Percentiles rank a stretch among this genome's conserved stretches.
phyloP scores from a whole-genome alignment of 1,140 invertebrate genomes.

The Lordiphosa collinella region DNA sequence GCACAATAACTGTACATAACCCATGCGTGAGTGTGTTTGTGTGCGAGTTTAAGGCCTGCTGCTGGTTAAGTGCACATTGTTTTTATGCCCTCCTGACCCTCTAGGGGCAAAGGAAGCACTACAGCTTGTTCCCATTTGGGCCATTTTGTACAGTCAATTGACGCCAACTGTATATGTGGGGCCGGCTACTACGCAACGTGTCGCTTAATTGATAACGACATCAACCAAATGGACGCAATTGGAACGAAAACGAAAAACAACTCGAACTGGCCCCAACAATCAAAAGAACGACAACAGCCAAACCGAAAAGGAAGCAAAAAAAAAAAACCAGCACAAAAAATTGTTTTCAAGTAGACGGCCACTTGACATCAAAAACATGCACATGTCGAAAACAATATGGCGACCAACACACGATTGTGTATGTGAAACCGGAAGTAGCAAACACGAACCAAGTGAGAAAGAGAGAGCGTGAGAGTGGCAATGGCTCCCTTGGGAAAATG shows the following conservation, averaged over 20 bases:
- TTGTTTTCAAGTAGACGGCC: conserved; percentile 66
- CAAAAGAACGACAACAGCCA: conserved; percentile 19
- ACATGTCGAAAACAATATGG: conserved; percentile 72
- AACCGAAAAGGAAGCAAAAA: conserved; percentile 19
- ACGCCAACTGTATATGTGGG: conserved; percentile 46
- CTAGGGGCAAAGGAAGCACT: conserved; percentile 7
- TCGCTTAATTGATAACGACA: conserved; percentile 73
- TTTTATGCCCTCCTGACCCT: conserved; percentile 33
- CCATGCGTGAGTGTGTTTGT: background rate
- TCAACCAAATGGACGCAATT: conserved; percentile 67
- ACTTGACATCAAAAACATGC: conserved; percentile 72
- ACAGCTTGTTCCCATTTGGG: conserved; percentile 32
- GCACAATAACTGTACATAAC: conserved; percentile 39
- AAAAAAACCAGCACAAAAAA: conserved; percentile 28
- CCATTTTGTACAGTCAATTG: conserved; percentile 59
- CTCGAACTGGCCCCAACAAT: conserved; percentile 6
- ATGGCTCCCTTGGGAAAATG: conserved; percentile 38
- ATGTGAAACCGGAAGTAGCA: conserved; percentile 48
- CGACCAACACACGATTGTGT: conserved; percentile 26
- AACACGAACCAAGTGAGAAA: conserved; percentile 28
- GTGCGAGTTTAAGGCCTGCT: conserved; percentile 17
- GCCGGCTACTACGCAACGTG: conserved; percentile 61
- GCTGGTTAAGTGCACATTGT: conserved; percentile 48
- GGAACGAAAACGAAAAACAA: conserved; percentile 39
- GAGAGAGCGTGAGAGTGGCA: background rate